Conservation (phyloP, 2,797 vertebrate species). For the Lagodon rhomboides region DNA sequence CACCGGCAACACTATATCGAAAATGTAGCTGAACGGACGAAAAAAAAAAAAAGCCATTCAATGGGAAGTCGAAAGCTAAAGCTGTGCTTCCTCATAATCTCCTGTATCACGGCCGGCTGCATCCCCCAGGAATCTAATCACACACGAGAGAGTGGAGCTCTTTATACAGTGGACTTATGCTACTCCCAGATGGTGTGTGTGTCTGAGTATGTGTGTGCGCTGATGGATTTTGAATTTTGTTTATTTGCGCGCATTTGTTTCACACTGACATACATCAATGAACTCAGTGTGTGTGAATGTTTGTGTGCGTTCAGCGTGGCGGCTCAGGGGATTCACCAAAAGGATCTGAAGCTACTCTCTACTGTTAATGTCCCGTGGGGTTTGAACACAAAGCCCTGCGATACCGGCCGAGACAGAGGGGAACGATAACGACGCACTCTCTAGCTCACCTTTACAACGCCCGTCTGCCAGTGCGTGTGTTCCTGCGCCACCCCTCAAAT, state of each 20-base stretch:
- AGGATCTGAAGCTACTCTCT: constrained; percentile 43
- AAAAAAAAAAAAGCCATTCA: constrained; percentile 21
- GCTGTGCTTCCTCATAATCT: constrained; percentile 42
- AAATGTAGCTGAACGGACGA: constrained; percentile 42
- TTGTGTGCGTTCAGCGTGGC: constrained; percentile 12
- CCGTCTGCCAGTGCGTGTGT: neutral
- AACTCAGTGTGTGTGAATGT: constrained; percentile 25
- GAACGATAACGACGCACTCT: neutral
- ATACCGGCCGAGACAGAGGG: constrained; percentile 40
- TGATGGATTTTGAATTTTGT: constrained; percentile 21
- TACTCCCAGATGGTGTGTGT: constrained; percentile 59
- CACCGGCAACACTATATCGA: constrained; percentile 27
- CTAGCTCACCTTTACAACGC: constrained; percentile 29
- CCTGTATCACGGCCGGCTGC: constrained; percentile 41
- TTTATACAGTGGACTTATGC: constrained; percentile 62
- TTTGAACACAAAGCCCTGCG: constrained; percentile 37
- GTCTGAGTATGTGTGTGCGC: neutral
- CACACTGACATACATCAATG: constrained; percentile 48
- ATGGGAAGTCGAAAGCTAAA: constrained; percentile 27
- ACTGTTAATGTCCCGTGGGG: constrained; percentile 42
- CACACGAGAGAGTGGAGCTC: constrained; percentile 37
- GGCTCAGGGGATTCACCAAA: constrained; percentile 43
- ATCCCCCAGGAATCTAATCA: constrained; percentile 53
- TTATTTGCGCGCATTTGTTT: constrained; percentile 46
- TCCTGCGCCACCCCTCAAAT: constrained; percentile 1